Conservation (phyloP, 1,140 invertebrate species). For the Drosophila obscura region DNA sequence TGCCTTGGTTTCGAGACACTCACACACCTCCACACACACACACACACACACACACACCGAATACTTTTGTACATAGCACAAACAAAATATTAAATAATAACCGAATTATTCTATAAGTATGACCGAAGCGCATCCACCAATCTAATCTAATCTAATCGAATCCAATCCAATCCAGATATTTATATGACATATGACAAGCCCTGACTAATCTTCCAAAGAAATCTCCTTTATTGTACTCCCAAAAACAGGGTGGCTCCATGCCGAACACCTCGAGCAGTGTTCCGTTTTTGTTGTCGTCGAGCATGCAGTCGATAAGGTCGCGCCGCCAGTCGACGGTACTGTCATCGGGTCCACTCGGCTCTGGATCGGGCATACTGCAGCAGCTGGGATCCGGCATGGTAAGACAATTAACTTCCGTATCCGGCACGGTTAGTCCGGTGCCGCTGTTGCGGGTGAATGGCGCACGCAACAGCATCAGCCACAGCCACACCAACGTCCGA, state of each 20-base stretch:
- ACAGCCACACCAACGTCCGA: slow-evolving; percentile 88
- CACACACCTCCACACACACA: slow-evolving; percentile 10
- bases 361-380: slow-evolving; percentile 90
- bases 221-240: slow-evolving; percentile 83
- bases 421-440: slow-evolving; percentile 84
- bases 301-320: slow-evolving; percentile 92
- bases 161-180: slow-evolving; percentile 7
- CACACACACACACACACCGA: slow-evolving; percentile 32
- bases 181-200: slow-evolving; percentile 23
- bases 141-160: not conserved
- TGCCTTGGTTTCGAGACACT: slow-evolving; percentile 38
- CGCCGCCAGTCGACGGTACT: slow-evolving; percentile 89
- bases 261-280: slow-evolving; percentile 94
- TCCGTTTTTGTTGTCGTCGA: slow-evolving; percentile 91
- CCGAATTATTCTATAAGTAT: slow-evolving; percentile 24
- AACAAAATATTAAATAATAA: not conserved
- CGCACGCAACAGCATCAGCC: slow-evolving; percentile 85
- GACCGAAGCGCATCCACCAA: slow-evolving; percentile 38
- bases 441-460: slow-evolving; percentile 85
- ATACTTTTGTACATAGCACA: slow-evolving; percentile 63
- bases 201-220: slow-evolving; percentile 84
- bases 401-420: slow-evolving; percentile 90
- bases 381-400: slow-evolving; percentile 94
- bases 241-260: slow-evolving; percentile 91
- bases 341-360: slow-evolving; percentile 84